These are phyloP conservation scores for Myotis yumanensis DNA, from an alignment of 2,113 vertebrate genomes.

Conservation along the genomic window DNA sequence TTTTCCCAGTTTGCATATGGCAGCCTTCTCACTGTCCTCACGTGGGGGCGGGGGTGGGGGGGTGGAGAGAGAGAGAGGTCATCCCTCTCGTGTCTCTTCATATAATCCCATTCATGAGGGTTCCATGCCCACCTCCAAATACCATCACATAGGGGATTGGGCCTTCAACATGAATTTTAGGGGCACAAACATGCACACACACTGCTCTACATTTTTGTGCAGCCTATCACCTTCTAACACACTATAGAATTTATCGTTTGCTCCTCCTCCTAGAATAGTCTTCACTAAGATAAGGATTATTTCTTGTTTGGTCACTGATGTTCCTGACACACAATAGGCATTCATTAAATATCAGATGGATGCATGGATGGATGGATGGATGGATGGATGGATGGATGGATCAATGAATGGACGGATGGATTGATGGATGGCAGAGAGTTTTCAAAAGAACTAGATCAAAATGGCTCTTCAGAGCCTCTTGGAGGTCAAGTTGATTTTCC, in stretches of 20 bases:
- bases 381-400: neutral
- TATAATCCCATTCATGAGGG: neutral
- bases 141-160: neutral
- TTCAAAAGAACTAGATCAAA: neutral
- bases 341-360: neutral
- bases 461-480: neutral
- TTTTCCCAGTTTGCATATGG: neutral
- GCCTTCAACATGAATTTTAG: neutral
- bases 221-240: neutral
- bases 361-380: neutral
- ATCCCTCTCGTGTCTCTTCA: neutral
- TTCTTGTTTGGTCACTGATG: neutral
- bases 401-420: too few species aligned
- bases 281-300: neutral
- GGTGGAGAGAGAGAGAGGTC: neutral
- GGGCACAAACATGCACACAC: neutral
- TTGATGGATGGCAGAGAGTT: neutral
- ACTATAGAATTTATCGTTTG: neutral
- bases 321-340: neutral
- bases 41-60: rapidly evolving
- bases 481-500: neutral
- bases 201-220: neutral
- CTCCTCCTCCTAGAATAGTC: neutral
- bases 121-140: neutral
- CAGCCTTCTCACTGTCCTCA: neutral